Evolutionary conservation across 2,888 invertebrate species (phyloP).

Genomic region (Pecten maximus): DNA sequence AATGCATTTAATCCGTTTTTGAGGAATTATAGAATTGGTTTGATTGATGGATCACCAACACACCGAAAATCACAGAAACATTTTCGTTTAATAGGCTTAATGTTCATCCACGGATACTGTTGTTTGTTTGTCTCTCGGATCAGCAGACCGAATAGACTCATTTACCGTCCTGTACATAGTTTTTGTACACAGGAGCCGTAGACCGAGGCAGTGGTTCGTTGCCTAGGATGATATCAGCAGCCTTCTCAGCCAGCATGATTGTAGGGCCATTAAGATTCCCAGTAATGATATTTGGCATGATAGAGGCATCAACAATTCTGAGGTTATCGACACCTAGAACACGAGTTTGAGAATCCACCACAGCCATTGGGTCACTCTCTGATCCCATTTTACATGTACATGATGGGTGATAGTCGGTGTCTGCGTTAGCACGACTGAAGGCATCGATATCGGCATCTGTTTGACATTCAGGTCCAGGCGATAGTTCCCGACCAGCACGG

Average conservation of each 20-base stretch:
- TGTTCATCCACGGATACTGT: too few species aligned
- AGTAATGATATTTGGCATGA: constrained; percentile 90
- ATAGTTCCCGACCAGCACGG: constrained; percentile 72
- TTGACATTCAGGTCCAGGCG: constrained; percentile 72
- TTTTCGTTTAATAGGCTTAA: too few species aligned
- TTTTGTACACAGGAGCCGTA: constrained; percentile 77
- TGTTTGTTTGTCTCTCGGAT: too few species aligned
- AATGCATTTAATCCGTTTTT: too few species aligned
- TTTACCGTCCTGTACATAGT: neutral
- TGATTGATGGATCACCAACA: too few species aligned
- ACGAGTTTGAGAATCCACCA: constrained; percentile 86
- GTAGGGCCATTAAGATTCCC: constrained; percentile 87
- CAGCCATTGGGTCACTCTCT: constrained; percentile 83
- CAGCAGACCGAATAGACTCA: too few species aligned
- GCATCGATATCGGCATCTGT: constrained; percentile 81
- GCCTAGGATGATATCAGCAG: constrained; percentile 83
- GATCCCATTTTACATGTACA: constrained; percentile 90
- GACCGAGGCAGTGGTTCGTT: constrained; percentile 77
- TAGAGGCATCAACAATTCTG: constrained; percentile 91
- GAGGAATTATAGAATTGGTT: too few species aligned
- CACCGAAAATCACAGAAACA: too few species aligned
- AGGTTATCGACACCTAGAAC: constrained; percentile 86
- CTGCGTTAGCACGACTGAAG: constrained; percentile 80
- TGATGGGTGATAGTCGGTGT: constrained; percentile 90
- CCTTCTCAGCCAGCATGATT: constrained; percentile 84